phyloP scores from a whole-genome alignment of 1,140 invertebrate genomes.

The Atta cephalotes region DNA sequence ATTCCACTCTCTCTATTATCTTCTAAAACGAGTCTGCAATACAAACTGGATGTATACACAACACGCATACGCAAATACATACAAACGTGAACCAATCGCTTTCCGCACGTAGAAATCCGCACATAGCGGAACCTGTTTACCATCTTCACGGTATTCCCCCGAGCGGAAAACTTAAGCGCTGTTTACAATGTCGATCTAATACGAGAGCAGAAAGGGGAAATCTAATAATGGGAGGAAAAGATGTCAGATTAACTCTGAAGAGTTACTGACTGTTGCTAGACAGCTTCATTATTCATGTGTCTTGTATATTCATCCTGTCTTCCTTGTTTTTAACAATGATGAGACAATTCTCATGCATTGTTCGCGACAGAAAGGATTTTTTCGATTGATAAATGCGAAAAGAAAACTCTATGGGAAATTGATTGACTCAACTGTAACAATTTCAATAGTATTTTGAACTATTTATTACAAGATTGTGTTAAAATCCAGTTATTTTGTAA shows the following conservation, averaged over 20 bases:
- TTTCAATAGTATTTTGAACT: not conserved
- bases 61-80: not conserved
- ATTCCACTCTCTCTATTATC: slow-evolving; percentile 34
- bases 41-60: not conserved
- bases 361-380: slow-evolving; percentile 12
- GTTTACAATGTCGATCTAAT: slow-evolving; percentile 31
- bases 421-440: not conserved
- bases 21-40: not conserved
- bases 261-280: slow-evolving; percentile 42
- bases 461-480: not conserved
- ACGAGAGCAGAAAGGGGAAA: not conserved
- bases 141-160: slow-evolving; percentile 24
- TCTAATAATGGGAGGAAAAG: slow-evolving; percentile 32
- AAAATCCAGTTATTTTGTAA: not conserved
- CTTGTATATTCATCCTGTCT: not conserved
- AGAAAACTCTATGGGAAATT: not conserved
- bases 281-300: slow-evolving; percentile 47
- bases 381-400: slow-evolving; percentile 7
- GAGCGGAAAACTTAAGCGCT: slow-evolving; percentile 17
- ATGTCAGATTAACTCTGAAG: slow-evolving; percentile 49
- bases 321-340: slow-evolving; percentile 35
- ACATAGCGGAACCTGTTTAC: slow-evolving; percentile 47
- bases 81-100: slow-evolving; percentile 1
- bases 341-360: not conserved
- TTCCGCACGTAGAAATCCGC: not conserved